Conservation (phyloP, 2,888 invertebrate species). For the Gandaritis pyraliata region DNA sequence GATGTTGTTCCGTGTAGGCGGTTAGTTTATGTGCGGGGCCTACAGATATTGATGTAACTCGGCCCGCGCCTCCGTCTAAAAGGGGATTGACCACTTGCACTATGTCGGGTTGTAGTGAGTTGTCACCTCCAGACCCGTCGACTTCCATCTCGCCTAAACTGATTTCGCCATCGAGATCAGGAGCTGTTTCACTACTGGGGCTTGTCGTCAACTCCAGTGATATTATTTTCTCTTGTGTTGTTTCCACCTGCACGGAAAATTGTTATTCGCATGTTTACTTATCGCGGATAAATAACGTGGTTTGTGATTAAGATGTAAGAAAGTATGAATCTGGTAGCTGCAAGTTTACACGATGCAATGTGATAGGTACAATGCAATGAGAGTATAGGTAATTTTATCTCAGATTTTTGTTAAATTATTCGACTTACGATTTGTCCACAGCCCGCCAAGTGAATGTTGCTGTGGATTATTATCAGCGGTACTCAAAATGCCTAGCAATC, state of each 20-base stretch:
- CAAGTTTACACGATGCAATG: too few species aligned
- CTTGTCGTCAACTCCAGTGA: conserved; percentile 92
- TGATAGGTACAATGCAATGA: neutral
- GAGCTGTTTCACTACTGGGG: conserved; percentile 85
- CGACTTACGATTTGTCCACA: conserved; percentile 13
- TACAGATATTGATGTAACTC: conserved; percentile 77
- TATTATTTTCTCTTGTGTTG: conserved; percentile 95
- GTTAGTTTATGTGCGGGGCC: conserved; percentile 74
- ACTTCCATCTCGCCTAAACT: conserved; percentile 72
- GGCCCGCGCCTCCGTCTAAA: conserved; percentile 76
- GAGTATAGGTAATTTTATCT: too few species aligned
- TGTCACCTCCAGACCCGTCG: conserved; percentile 76
- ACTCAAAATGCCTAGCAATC: neutral
- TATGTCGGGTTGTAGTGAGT: conserved; percentile 82
- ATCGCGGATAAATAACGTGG: neutral
- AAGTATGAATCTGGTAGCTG: neutral
- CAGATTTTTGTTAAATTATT: neutral
- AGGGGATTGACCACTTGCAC: conserved; percentile 82
- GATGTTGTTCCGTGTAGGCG: conserved; percentile 65
- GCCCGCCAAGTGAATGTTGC: conserved; percentile 9
- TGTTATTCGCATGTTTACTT: conserved; percentile 5
- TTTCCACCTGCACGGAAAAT: conserved; percentile 88
- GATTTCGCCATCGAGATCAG: conserved; percentile 65
- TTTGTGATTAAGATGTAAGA: neutral
- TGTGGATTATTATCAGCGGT: conserved; percentile 3